These are phyloP conservation scores for Emmelina monodactyla DNA, from an alignment of 2,888 invertebrate species.

Conservation along the genomic window DNA sequence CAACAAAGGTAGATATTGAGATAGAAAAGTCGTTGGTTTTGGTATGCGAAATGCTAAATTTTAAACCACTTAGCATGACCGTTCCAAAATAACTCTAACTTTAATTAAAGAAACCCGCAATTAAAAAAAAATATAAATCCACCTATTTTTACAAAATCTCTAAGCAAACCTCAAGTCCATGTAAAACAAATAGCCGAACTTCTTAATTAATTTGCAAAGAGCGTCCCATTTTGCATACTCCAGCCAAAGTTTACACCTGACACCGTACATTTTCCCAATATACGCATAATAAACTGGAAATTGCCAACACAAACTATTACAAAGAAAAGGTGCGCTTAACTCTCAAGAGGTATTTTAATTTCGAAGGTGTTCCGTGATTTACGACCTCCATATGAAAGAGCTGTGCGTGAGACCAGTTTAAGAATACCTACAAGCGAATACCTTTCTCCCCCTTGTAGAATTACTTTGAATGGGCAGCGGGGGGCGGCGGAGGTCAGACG, in stretches of 20 bases:
- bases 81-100: no score
- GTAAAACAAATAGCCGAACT: no score
- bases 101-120: no score
- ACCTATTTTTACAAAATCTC: no score
- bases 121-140: no score
- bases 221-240: no score
- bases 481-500: conserved; percentile 16
- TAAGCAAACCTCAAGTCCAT: no score
- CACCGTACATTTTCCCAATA: not conserved
- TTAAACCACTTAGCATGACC: no score
- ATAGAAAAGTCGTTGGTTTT: no score
- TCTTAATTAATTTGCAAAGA: no score
- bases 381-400: conserved; percentile 46
- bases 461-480: conserved; percentile 9
- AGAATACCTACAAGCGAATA: conserved; percentile 15
- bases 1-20: no score
- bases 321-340: conserved; percentile 20
- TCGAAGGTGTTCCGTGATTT: conserved; percentile 42
- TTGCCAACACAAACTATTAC: not conserved
- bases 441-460: conserved; percentile 5
- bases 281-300: conserved; percentile 1
- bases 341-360: conserved; percentile 41
- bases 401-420: conserved; percentile 32
- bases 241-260: conserved; percentile 2
- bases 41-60: no score